These are phyloP conservation scores for Drosophila kokeensis DNA, from an alignment of 2,888 invertebrate genomes.

Conservation along the genomic window DNA sequence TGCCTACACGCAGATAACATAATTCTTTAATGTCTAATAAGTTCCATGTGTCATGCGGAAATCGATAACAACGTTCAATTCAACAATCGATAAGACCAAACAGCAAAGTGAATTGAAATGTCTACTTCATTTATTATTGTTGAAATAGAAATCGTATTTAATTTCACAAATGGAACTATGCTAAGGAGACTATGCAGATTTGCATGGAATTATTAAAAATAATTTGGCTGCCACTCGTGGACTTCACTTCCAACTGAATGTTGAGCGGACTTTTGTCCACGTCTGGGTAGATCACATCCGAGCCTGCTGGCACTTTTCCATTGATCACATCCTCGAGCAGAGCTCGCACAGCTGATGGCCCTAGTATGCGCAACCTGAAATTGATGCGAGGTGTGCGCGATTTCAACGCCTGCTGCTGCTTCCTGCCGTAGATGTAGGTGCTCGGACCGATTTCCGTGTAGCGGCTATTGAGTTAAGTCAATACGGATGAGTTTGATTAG, in stretches of 20 bases:
- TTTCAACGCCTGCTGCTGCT: neutral
- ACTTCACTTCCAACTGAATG: constrained; percentile 27
- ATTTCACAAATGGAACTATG: neutral
- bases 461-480: constrained; percentile 43
- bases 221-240: neutral
- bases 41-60: neutral
- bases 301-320: constrained; percentile 45
- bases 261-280: constrained; percentile 9
- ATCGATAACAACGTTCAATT: neutral
- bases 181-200: constrained; percentile 14
- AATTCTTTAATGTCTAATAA: no score
- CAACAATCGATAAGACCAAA: neutral
- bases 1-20: no score
- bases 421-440: constrained; percentile 73
- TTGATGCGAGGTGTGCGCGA: constrained; percentile 43
- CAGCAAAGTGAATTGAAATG: neutral
- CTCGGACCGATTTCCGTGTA: constrained; percentile 62
- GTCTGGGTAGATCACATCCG: constrained; percentile 31
- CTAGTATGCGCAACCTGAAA: constrained; percentile 72
- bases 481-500: neutral
- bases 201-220: neutral
- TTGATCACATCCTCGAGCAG: constrained; percentile 65
- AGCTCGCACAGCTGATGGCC: constrained; percentile 49
- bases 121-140: constrained; percentile 1
- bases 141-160: neutral